phyloP scores from a whole-genome alignment of 2,888 invertebrate species.

The Macrophya annulata region DNA sequence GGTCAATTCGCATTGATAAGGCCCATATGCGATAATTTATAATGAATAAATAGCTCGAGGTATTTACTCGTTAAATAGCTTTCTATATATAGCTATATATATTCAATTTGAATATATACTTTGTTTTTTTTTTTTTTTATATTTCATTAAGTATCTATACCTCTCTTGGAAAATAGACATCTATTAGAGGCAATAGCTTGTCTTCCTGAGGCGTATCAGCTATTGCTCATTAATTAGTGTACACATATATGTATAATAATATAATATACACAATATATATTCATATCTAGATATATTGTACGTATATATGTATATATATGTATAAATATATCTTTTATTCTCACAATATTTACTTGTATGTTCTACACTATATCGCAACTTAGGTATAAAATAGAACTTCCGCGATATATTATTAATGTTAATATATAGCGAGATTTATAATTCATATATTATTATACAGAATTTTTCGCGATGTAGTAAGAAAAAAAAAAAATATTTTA shows the following conservation, averaged over 20 bases:
- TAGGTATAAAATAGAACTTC: conserved; percentile 22
- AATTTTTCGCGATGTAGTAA: background rate
- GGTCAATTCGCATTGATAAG: no score
- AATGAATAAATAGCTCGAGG: background rate
- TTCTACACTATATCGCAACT: conserved; percentile 2
- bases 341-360: conserved; percentile 9
- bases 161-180: conserved; percentile 51
- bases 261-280: conserved; percentile 17
- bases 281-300: conserved; percentile 14
- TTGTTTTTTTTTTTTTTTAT: no score
- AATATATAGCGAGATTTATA: background rate
- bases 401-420: background rate
- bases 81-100: no score
- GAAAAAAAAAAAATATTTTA: background rate
- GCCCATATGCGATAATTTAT: conserved; percentile 36
- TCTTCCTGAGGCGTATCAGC: background rate
- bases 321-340: conserved; percentile 27
- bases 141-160: conserved; percentile 28
- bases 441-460: conserved; percentile 6
- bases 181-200: conserved; percentile 16
- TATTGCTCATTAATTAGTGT: background rate
- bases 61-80: conserved; percentile 3
- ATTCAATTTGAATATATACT: background rate
- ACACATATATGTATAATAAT: background rate
- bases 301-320: conserved; percentile 32